Conservation (phyloP, 2,888 invertebrate genomes). For the Nowickia ferox region DNA sequence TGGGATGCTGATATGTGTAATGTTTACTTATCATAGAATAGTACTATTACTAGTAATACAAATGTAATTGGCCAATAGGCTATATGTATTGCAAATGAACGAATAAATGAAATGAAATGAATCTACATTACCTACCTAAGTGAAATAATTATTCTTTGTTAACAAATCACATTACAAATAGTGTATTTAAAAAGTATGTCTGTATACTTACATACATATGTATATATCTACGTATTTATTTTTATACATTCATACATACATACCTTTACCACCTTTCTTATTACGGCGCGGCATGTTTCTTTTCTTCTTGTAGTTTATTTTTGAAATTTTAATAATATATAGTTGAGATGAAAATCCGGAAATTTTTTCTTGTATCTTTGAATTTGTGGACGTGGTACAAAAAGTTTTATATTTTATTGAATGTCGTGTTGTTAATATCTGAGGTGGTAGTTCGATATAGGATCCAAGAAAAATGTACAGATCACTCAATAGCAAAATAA, state of each 20-base stretch:
- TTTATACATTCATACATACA: conserved; percentile 68
- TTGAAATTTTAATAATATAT: conserved; percentile 59
- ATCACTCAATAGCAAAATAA: conserved; percentile 2
- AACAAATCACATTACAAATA: too few species aligned
- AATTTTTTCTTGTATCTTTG: neutral
- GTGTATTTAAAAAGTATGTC: too few species aligned
- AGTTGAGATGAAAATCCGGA: conserved; percentile 37
- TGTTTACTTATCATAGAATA: too few species aligned
- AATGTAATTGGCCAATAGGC: too few species aligned
- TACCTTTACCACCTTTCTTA: conserved; percentile 82
- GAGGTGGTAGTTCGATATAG: conserved; percentile 11
- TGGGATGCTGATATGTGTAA: too few species aligned
- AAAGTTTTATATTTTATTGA: neutral
- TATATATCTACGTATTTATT: neutral
- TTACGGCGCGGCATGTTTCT: conserved; percentile 81
- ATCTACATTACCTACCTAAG: too few species aligned
- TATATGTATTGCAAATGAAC: too few species aligned
- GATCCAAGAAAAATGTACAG: conserved; percentile 3
- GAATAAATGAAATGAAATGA: too few species aligned
- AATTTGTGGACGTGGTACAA: neutral
- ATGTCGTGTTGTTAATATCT: conserved; percentile 15
- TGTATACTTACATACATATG: neutral
- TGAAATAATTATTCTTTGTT: too few species aligned
- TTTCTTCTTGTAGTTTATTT: conserved; percentile 71
- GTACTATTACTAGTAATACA: too few species aligned